Percentiles rank a stretch among this genome's conserved stretches.
phyloP scores from a whole-genome alignment of 2,888 invertebrate species.

The Antheraea yamamai region DNA sequence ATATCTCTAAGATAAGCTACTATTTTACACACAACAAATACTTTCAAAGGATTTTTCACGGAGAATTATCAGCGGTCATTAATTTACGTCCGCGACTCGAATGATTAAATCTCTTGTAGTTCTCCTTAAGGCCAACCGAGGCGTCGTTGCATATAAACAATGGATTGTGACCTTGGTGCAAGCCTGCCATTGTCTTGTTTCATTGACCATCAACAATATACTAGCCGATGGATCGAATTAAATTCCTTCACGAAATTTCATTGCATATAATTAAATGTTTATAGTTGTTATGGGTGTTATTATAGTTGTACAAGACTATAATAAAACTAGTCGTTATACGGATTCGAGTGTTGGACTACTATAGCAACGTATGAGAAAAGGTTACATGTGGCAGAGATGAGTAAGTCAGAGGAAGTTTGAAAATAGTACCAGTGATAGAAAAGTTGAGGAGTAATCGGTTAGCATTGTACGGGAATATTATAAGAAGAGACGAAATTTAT shows the following conservation, averaged over 20 bases:
- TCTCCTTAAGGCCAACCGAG: conserved; percentile 23
- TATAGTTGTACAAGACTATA: no score
- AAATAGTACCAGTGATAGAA: no score
- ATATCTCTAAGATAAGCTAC: no score
- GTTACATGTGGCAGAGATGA: no score
- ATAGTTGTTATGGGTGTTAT: background rate
- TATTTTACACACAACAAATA: background rate
- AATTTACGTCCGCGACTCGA: conserved; percentile 4
- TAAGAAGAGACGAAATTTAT: no score
- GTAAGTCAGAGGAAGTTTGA: no score
- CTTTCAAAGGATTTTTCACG: background rate
- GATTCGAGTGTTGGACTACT: no score
- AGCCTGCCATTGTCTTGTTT: conserved; percentile 36
- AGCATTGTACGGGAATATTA: no score
- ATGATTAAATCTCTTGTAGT: conserved; percentile 17
- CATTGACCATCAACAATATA: conserved; percentile 36
- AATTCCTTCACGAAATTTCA: conserved; percentile 6
- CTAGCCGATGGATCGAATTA: background rate
- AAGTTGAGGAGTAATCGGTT: no score
- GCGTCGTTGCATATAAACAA: conserved; percentile 38
- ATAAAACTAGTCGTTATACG: no score
- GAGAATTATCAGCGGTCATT: background rate
- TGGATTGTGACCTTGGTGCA: conserved; percentile 40
- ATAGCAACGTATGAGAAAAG: no score
- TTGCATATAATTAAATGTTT: background rate